phyloP scores from a whole-genome alignment of 2,888 invertebrate species.

The Monoplex corrugatus region DNA sequence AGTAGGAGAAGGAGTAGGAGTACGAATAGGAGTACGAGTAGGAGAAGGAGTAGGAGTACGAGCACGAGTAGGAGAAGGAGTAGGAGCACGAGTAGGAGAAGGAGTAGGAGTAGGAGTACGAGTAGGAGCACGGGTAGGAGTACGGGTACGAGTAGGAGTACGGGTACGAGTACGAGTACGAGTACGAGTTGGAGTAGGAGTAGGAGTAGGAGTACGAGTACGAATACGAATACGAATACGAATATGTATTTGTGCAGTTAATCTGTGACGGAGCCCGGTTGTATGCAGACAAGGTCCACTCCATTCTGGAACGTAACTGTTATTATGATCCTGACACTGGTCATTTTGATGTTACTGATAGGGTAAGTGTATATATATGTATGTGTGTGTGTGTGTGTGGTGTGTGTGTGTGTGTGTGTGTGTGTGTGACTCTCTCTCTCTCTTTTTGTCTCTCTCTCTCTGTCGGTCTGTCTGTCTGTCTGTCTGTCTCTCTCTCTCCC shows the following conservation, averaged over 20 bases:
- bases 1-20: too few relatives aligned
- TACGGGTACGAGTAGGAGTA: too few relatives aligned
- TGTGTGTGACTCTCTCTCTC: neutral
- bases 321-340: slow-evolving; percentile 75
- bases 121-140: too few relatives aligned
- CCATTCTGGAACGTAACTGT: slow-evolving; percentile 76
- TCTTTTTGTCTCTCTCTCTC: neutral
- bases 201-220: neutral
- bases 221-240: too few relatives aligned
- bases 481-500: slow-evolving; percentile 21
- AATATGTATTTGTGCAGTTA: slow-evolving; percentile 66
- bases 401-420: neutral
- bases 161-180: too few relatives aligned
- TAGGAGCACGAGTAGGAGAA: too few relatives aligned
- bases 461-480: neutral
- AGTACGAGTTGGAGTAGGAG: too few relatives aligned
- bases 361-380: slow-evolving; percentile 63
- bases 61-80: too few relatives aligned
- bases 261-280: slow-evolving; percentile 78
- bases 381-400: neutral
- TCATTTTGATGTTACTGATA: slow-evolving; percentile 78
- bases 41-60: too few relatives aligned
- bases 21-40: too few relatives aligned
- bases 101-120: too few relatives aligned
- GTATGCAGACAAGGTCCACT: slow-evolving; percentile 75